These are phyloP conservation scores for Oriolus oriolus DNA, from an alignment of 2,113 vertebrate species.

Conservation along the genomic window DNA sequence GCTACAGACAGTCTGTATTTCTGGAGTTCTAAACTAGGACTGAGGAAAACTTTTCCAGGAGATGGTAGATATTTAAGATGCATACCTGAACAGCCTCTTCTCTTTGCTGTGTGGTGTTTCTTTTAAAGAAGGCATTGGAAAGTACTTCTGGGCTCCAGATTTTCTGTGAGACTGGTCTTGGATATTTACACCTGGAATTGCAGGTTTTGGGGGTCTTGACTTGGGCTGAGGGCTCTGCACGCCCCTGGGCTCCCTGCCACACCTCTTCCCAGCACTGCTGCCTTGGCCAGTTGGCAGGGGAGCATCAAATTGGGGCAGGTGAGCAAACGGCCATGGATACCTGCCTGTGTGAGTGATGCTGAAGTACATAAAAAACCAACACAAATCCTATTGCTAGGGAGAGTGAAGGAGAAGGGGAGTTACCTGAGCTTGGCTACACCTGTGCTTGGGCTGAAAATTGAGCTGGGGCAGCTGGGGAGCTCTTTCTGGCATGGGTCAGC, in stretches of 20 bases:
- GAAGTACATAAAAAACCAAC: neutral
- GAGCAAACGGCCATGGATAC: accelerated
- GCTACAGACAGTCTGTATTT: neutral
- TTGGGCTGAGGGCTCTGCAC: neutral
- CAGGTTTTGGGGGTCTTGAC: accelerated
- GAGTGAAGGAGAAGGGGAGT: neutral
- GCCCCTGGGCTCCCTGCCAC: neutral
- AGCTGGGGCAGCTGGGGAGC: neutral
- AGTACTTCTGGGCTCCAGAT: neutral
- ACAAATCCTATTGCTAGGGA: neutral
- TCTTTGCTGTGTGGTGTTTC: neutral
- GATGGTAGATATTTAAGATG: neutral
- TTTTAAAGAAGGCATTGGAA: neutral
- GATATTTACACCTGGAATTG: neutral
- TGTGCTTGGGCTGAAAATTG: neutral
- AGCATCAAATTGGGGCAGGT: neutral
- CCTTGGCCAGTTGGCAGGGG: neutral
- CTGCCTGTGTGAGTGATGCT: neutral
- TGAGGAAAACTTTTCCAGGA: neutral
- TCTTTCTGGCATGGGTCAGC: neutral
- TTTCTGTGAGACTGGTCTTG: neutral
- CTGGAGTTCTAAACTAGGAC: neutral
- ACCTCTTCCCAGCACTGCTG: neutral
- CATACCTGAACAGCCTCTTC: neutral
- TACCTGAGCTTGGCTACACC: neutral